These are phyloP conservation scores for Oreochromis grahami DNA, from an alignment of 2,797 vertebrate genomes.

Conservation along the genomic window DNA sequence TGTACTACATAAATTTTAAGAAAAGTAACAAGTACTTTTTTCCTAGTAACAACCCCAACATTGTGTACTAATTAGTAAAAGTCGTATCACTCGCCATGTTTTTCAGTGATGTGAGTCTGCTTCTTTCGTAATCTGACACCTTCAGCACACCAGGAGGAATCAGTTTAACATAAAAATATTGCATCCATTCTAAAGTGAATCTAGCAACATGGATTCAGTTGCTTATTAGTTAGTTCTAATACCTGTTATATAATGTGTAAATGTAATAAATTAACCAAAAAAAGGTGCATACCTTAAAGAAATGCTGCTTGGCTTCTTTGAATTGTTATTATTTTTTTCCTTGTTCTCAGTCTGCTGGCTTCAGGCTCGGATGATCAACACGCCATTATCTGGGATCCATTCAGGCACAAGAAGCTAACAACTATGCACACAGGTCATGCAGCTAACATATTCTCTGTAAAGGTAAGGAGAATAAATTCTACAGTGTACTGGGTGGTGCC, in stretches of 20 bases:
- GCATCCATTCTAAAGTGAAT: not conserved
- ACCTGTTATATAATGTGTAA: not conserved
- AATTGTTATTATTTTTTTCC: not conserved
- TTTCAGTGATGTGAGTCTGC: not conserved
- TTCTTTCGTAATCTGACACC: not conserved
- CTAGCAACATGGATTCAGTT: fast-evolving
- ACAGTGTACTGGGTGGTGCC: not conserved
- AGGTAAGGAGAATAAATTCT: constrained; percentile 75
- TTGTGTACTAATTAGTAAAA: not conserved
- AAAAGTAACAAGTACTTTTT: not conserved
- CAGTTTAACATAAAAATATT: not conserved
- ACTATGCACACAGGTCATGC: constrained; percentile 99
- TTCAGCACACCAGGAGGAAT: not conserved
- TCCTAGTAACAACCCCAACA: not conserved
- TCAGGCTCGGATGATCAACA: constrained; percentile 99
- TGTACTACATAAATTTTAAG: not conserved
- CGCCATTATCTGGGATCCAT: constrained; percentile 97
- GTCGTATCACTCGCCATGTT: not conserved
- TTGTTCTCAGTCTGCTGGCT: constrained; percentile 84
- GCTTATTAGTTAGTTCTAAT: not conserved
- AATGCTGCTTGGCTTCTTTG: not conserved
- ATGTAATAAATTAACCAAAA: not conserved
- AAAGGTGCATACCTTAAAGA: not conserved
- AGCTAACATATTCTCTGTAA: constrained; percentile 98
- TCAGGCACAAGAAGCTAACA: constrained; percentile 93